Base-by-base conservation (phyloP, 2,797 vertebrate genomes). In the Echeneis naucrates region DNA sequence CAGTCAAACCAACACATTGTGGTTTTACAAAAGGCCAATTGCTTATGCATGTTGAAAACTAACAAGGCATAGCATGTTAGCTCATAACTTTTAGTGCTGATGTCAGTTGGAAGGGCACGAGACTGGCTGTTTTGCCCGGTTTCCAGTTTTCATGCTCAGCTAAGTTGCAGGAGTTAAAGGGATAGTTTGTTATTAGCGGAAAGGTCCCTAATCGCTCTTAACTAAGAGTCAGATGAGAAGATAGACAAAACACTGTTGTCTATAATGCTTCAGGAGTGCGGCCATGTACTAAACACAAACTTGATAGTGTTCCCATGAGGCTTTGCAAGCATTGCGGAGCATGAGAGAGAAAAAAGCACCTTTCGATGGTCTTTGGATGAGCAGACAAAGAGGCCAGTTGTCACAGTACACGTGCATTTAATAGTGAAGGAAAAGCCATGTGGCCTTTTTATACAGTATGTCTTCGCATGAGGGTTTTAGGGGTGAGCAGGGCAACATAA, bases 401-500 rank as follows among this genome's bases (percentile, higher is more conserved):
- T 81, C 40, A 16, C 68, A 83, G 70, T 64, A 75, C 72, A 71
- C 14, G 26, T 81, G 84, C 87, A 84, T 89, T 88, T 85, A 80
- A 78, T 71, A 87, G 82, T 84, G 85, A 90, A 90, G 89, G 77
- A 90, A 90, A 94, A 93, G 93, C 92, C 91, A 93, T 92, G 92
- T 87, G 90, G 91, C 90, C 86, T 93, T 93, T 94, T 92, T 88
- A 89, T 87, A 87, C 71, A 79, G 78, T 89, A 81, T 74, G 84
- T 91, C 82, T 92, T 89, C 66, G 80, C 80, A 89, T 89, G 87
- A 87, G 87, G 79, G 77, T 85, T 84, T 78, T 77, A 60, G 45
- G 69, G 79, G 82, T 70, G 82, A 85, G 72, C 81, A 77, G 83
- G 78, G 66, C 72, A 68, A 82, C 81, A 75, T 68, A 71, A 87